Evolutionary conservation across 2,113 vertebrate species (phyloP), one percentile per base, ranked within the genome.

Genomic region (Tapirus terrestris): DNA sequence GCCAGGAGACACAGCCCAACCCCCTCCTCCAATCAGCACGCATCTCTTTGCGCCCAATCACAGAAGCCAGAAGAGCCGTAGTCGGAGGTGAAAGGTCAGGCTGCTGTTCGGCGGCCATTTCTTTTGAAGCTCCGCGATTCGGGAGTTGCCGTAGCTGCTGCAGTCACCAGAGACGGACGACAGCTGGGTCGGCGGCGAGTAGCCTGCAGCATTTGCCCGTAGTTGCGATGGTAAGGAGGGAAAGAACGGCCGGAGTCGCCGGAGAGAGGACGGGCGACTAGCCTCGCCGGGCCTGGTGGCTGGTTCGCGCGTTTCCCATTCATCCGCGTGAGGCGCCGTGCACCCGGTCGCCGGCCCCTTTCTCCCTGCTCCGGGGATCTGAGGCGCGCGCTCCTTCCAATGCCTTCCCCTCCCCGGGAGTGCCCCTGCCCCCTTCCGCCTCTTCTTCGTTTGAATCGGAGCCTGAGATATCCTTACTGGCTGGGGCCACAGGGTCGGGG

Each of bases 41-140:
- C 20, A 1, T 0, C 9, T n/a, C 67, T 61, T 45, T 0, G 0
- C 0, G 0, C 0, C 98, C 98, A 98, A 98, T 98, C 96, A 89
- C 13, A 79, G 83, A 8, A 23, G 39, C 1, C 0, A 0, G 0
- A 1, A 89, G 65, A 27, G 21, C 12, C 18, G 93, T 17, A 84
- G 96, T 29, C 43, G 39, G 48, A 67, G 98, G 98, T 93, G 65
- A 89, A 88, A 68, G 98, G 98, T 82, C 12, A 58, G 0, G 36
- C 14, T 56, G 77, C 85, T 75, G 93, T 97, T 61, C 87, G 95
- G 96, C 97, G 96, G 98, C 98, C 98, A 98, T 98, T 98, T 98
- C 86, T 96, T 29, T 39, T 0, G 12, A 2, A 36, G 39, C 48
- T 11, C 18, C 2, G 86, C 20, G 73, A 8, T 21, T 58, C 5